Evolutionary conservation across 2,888 invertebrate genomes (phyloP), one percentile per base, ranked within the genome.

Genomic region (Phortica okadai): DNA sequence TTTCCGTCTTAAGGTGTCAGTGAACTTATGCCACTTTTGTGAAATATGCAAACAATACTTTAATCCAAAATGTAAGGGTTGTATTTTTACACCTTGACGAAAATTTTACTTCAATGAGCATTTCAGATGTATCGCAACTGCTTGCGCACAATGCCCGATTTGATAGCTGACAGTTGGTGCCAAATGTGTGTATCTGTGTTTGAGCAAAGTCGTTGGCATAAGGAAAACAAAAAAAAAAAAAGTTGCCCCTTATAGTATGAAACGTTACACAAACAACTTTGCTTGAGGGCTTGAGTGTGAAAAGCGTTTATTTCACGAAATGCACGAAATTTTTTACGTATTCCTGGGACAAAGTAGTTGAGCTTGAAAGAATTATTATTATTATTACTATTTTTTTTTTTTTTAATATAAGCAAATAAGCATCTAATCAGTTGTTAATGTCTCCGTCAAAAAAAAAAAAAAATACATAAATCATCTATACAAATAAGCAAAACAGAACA

Each of bases 1-100:
- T 50, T 45, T 75, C 45, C 74, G 16, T 76, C 76, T 72, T 10
- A 78, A 76, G 78, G 76, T 77, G 79, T 14, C 50, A 50, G 6
- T 14, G 50, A 50, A 50, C 50, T 50, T 50, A 50, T 11, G 50
- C 50, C 50, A 50, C 50, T 3, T 6, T 11, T 16, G 8, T 5
- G 25, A 8, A 11, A 62, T 66, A 25, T 25, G 33, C 44, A 66
- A n/a, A 25, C 8, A 2, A 66, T n/a, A 10, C 8, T 50, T 50
- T 50, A 14, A 50, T 2, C 14, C 14, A 1, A 50, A 50, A 50
- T 8, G 14, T 14, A 14, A 50, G 10, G 50, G 50, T 50, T 50
- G 50, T 8, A 50, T 14, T 50, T 50, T 50, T 14, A 50, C 6
- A 50, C 50, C 50, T 50, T 50, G 50, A 50, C 50, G 50, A 6